These are phyloP conservation scores for Pteruthius melanotis DNA, from an alignment of 2,113 vertebrate genomes.

Conservation along the genomic window DNA sequence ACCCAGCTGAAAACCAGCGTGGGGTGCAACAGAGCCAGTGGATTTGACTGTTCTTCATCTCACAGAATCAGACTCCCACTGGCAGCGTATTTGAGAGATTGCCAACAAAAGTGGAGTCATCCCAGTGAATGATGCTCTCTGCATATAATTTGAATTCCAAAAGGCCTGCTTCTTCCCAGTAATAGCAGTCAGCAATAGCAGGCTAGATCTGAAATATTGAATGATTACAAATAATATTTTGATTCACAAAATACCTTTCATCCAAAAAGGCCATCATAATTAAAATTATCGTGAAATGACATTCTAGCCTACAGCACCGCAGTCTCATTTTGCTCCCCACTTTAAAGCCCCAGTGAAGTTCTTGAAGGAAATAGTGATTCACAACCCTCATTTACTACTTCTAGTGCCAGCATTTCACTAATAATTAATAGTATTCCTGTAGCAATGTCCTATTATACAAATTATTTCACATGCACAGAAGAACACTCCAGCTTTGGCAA, in stretches of 20 bases:
- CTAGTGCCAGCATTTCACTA: neutral
- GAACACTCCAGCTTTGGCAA: neutral
- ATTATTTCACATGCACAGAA: neutral
- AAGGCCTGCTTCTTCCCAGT: neutral
- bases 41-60: neutral
- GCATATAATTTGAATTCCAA: slow-evolving; percentile 18
- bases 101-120: neutral
- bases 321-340: neutral
- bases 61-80: neutral
- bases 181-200: neutral
- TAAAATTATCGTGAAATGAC: neutral
- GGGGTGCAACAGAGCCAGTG: neutral
- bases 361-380: neutral
- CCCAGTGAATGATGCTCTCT: neutral
- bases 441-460: neutral
- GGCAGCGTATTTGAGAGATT: neutral
- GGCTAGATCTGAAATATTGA: slow-evolving; percentile 1
- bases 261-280: neutral
- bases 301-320: rapidly evolving
- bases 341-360: neutral
- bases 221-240: neutral
- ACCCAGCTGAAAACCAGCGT: neutral
- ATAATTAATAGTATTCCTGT: neutral
- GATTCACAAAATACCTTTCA: neutral
- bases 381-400: neutral